Base-by-base conservation (phyloP, 2,113 vertebrate species). In the Boleophthalmus pectinirostris region DNA sequence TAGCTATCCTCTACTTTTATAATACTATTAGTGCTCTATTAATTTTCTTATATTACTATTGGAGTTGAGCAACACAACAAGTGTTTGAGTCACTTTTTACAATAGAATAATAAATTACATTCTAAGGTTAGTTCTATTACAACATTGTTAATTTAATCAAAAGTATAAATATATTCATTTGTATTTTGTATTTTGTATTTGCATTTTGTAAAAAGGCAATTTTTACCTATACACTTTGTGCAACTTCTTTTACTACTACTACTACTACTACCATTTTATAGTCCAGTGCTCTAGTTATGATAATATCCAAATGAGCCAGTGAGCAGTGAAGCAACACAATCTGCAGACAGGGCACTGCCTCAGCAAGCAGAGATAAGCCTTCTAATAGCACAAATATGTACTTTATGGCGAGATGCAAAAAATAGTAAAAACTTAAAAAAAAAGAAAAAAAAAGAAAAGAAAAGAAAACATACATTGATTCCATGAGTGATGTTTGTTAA, bases 261-360 rank as follows among this genome's bases (percentile, higher is more conserved):
- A 25, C 23, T 25, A 15, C 56, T 23, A 6, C 23, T 58, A 15
- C 23, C 56, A 25, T 25, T 58, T 15, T 18, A 51, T 51, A 18
- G 47, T 18, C 47, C 38, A 38, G 3, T 64, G 18, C 29, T n/a
- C 25, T 2, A 64, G 33, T 38, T 9, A 38, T 20, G 25, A 35
- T 29, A 43, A 70, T 70, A 79, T 54, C 72, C 67, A 72, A 33
- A 66, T 73, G 73, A 75, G 35, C 24, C 24, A 54, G 18, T 33
- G 45, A 1, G 5, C 14, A 0, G 35, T 24, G 23, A 5, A 35
- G 58, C 25, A 61, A 33, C 58, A 61, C 14, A 18, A 21, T 1
- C 2, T 1, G 12, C 56, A 24, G 5, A 25, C 12, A 16, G 57
- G 56, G 15, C 29, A 60, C 13, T 60, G 57, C 58, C 58, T 33